Conservation (phyloP, 1,140 invertebrate species). For the Euschistus heros region DNA sequence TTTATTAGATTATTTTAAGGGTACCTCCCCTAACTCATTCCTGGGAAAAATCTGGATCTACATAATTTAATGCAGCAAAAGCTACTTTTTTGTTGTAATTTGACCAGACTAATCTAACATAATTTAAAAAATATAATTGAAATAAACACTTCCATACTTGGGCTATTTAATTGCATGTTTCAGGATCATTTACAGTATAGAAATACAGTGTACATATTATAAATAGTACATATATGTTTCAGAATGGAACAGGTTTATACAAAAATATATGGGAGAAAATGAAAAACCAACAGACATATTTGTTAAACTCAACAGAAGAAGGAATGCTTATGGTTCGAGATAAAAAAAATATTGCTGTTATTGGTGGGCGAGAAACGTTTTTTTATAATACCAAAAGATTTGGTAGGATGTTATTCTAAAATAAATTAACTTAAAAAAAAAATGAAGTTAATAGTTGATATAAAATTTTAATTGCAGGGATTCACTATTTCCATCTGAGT, state of each 20-base stretch:
- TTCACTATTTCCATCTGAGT: slow-evolving; percentile 56
- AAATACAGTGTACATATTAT: no score
- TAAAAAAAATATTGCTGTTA: slow-evolving; percentile 43
- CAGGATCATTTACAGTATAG: no score
- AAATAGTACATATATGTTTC: neutral
- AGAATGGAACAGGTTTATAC: slow-evolving; percentile 64
- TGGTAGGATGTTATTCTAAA: slow-evolving; percentile 36
- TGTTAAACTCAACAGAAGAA: slow-evolving; percentile 50
- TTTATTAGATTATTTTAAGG: no score
- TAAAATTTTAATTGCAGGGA: slow-evolving; percentile 37
- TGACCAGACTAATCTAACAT: no score
- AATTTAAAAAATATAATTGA: no score
- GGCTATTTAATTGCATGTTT: no score
- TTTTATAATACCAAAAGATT: slow-evolving; percentile 58
- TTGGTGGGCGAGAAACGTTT: slow-evolving; percentile 56
- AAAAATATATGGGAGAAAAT: slow-evolving; percentile 50
- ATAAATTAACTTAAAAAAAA: neutral
- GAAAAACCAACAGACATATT: slow-evolving; percentile 42
- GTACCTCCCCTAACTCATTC: no score
- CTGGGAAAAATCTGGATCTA: no score
- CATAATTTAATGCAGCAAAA: no score
- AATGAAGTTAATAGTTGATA: neutral
- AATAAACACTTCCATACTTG: no score
- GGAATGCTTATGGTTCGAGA: slow-evolving; percentile 49
- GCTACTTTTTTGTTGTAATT: no score